A percentile compares a stretch with the other conserved stretches of the same genome.
Evolutionary conservation across 2,113 vertebrate species (phyloP).

Genomic region (Microtus oregoni): DNA sequence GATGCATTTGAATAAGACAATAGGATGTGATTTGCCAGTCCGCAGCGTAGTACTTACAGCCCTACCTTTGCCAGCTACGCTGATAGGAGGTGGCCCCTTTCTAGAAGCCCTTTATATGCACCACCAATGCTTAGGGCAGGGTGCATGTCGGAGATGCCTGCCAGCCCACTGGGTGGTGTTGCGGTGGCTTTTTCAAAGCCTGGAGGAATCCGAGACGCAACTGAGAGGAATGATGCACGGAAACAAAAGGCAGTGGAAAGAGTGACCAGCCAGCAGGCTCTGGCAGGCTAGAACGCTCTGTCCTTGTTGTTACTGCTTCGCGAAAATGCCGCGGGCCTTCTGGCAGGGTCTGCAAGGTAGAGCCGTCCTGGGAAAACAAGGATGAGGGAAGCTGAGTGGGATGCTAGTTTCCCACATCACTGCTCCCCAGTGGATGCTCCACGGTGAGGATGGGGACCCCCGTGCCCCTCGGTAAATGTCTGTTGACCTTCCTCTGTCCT

Average conservation of each 20-base stretch:
- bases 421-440: not conserved
- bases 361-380: slow-evolving; percentile 71
- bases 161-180: slow-evolving; percentile 72
- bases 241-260: slow-evolving; percentile 83
- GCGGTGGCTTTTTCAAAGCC: slow-evolving; percentile 79
- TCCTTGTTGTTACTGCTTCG: slow-evolving; percentile 79
- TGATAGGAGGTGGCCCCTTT: not conserved
- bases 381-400: slow-evolving; percentile 14
- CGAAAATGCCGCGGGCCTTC: slow-evolving; percentile 71
- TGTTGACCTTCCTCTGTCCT: not conserved
- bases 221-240: slow-evolving; percentile 77
- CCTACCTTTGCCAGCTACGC: not conserved
- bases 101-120: not conserved
- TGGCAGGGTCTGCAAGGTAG: slow-evolving; percentile 77
- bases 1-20: not conserved
- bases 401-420: not conserved
- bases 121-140: slow-evolving; percentile 23
- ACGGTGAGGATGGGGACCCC: not conserved
- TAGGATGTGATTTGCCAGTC: not conserved
- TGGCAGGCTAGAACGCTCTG: slow-evolving; percentile 79
- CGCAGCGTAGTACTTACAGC: not conserved
- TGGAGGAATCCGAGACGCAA: slow-evolving; percentile 80
- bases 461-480: not conserved
- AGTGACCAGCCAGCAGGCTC: slow-evolving; percentile 79
- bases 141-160: slow-evolving; percentile 33